phyloP scores from a whole-genome alignment of 2,797 vertebrate species.

The Oryzias dopingdopingensis region DNA sequence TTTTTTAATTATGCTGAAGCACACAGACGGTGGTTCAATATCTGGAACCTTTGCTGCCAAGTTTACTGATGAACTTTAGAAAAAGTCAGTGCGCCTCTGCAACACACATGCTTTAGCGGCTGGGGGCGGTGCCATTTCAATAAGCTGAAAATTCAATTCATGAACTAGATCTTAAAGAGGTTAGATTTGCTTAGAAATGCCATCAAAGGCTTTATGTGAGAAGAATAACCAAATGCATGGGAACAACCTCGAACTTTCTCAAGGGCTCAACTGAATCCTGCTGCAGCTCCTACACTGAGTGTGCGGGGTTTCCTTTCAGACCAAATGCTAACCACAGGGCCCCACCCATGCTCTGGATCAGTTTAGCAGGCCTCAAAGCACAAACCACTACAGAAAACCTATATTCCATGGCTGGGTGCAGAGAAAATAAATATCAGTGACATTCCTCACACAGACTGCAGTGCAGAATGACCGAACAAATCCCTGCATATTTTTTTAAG shows the following conservation, averaged over 20 bases:
- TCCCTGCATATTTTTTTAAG: constrained; percentile 13
- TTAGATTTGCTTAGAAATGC: not conserved
- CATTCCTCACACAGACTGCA: constrained; percentile 30
- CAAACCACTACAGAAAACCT: constrained; percentile 44
- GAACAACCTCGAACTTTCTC: constrained; percentile 13
- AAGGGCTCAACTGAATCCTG: constrained; percentile 7
- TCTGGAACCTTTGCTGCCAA: constrained; percentile 50
- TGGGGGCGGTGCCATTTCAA: too few species aligned
- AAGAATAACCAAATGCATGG: too few species aligned
- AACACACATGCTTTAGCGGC: constrained; percentile 10
- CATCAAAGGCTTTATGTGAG: not conserved
- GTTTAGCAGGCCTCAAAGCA: constrained; percentile 57
- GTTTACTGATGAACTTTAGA: constrained; percentile 49
- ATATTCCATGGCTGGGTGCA: constrained; percentile 32
- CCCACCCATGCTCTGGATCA: constrained; percentile 71
- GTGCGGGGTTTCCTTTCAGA: constrained; percentile 48
- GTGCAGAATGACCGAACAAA: constrained; percentile 15
- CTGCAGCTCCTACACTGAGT: constrained; percentile 47
- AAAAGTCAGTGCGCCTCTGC: constrained; percentile 31
- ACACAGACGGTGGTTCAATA: constrained; percentile 57
- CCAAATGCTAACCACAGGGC: constrained; percentile 63
- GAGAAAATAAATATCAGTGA: constrained; percentile 39
- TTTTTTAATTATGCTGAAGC: constrained; percentile 69
- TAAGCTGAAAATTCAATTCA: too few species aligned
- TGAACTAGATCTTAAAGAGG: too few species aligned